Base-by-base conservation (phyloP, 2,888 invertebrate species). In the Torymus texanus region DNA sequence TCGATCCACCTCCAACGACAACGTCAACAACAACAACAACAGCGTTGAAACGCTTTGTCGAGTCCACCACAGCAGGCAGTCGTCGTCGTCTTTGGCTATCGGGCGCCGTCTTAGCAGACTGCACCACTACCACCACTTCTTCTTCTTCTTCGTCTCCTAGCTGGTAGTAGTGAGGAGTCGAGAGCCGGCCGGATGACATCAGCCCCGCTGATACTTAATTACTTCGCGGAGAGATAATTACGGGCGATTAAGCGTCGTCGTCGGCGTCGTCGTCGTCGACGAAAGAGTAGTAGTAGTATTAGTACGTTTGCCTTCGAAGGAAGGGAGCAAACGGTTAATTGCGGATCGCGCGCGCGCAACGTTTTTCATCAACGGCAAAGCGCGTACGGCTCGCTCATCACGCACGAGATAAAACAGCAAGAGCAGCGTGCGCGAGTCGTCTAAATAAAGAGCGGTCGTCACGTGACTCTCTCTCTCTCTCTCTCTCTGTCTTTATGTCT, bases 291-390 rank as follows among this genome's bases (percentile, higher is more conserved):
- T 8, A 41, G 41, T 8, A 55, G 72, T 72, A 53, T 41, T 53
- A 58, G 21, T 53, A 55, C n/a, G 56, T 8, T n/a, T 18, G 50
- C 41, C 55, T 12, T 55, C 12, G 83, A 83, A 85, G 87, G 88
- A 85, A 85, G 86, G 87, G 83, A 85, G 86, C 86, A 85, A 88
- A 87, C 84, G 84, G 84, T 86, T 87, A 86, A 88, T 89, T 86
- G 87, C 83, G 83, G 62, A 76, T 79, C 79, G 71, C 71, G 51
- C 56, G 51, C n/a, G 51, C 55, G 51, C 56, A 58, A 66, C 70
- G 29, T 66, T 74, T 63, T 63, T 73, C 63, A 63, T 73, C 73
- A 65, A 65, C 58, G 16, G 14, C 29, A 12, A 41, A 58, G n/a
- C 58, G 70, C 21, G 59, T 51, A 18, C 18, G 50, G 14, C 21